A percentile compares a stretch with the other conserved stretches of the same genome.
These are phyloP conservation scores for Pollicipes pollicipes DNA, from an alignment of 1,140 invertebrate species.

Conservation along the genomic window DNA sequence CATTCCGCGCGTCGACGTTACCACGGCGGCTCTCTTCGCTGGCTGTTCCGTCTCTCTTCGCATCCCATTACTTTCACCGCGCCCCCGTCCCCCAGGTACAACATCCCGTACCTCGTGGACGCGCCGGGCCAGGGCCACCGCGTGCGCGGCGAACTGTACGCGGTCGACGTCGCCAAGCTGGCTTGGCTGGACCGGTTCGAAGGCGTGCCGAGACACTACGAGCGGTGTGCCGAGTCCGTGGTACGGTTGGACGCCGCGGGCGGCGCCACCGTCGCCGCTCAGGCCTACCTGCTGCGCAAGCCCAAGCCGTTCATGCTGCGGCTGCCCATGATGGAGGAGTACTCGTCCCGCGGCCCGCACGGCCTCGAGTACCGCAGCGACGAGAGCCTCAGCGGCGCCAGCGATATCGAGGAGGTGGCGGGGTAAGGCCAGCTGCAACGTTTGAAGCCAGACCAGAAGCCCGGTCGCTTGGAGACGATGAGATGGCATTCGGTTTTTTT, in stretches of 20 bases:
- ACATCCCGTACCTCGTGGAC: conserved; percentile 67
- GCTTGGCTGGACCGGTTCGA: conserved; percentile 57
- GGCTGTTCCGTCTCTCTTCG: background rate
- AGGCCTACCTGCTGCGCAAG: conserved; percentile 53
- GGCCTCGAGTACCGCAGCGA: conserved; percentile 30
- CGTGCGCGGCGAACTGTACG: conserved; percentile 59
- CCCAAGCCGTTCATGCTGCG: conserved; percentile 46
- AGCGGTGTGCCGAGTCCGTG: conserved; percentile 42
- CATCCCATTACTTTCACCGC: too few relatives aligned
- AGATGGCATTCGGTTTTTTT: too few relatives aligned
- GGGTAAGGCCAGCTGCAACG: too few relatives aligned
- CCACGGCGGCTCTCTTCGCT: background rate
- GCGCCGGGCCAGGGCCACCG: conserved; percentile 42
- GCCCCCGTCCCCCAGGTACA: conserved; percentile 34
- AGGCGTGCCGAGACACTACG: conserved; percentile 60
- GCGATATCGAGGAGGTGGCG: background rate
- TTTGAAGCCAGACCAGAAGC: too few relatives aligned
- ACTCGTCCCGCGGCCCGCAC: conserved; percentile 45
- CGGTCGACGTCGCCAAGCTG: conserved; percentile 60
- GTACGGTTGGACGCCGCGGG: conserved; percentile 16
- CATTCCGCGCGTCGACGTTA: too few relatives aligned
- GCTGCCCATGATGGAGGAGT: conserved; percentile 37
- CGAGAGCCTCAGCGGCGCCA: background rate
- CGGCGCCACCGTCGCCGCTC: conserved; percentile 36
- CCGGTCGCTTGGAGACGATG: too few relatives aligned